phyloP scores from a whole-genome alignment of 64 coral and sea anemone genomes.

The Actinia equina region DNA sequence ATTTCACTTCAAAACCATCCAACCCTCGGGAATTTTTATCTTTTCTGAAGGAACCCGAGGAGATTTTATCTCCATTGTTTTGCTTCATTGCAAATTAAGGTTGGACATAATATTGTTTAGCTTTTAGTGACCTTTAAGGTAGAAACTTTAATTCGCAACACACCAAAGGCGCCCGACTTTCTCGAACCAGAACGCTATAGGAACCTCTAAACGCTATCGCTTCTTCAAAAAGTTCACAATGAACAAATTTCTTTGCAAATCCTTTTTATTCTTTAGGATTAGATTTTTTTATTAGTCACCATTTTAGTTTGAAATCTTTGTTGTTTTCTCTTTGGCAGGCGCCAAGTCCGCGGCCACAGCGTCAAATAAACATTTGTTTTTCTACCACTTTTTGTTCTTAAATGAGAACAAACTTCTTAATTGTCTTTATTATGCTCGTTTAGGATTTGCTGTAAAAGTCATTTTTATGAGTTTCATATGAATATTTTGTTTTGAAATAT shows the following conservation, averaged over 20 bases:
- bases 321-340: background rate
- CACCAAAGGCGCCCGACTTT: background rate
- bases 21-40: slow-evolving; percentile 6
- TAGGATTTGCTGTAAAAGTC: no score
- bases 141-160: background rate
- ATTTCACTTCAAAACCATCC: background rate
- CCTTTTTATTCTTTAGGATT: background rate
- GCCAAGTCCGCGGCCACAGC: no score
- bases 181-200: no score
- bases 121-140: background rate
- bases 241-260: no score
- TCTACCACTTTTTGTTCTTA: no score
- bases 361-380: background rate
- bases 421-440: no score
- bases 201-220: no score
- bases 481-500: no score
- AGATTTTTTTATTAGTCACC: background rate
- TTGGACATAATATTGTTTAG: background rate
- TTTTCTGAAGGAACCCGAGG: background rate
- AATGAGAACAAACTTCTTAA: no score
- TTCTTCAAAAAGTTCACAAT: no score
- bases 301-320: background rate
- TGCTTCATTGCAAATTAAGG: background rate
- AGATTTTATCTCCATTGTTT: background rate
- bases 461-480: no score